These are phyloP conservation scores for Molossus molossus DNA, from an alignment of 2,797 vertebrate species.

Conservation along the genomic window DNA sequence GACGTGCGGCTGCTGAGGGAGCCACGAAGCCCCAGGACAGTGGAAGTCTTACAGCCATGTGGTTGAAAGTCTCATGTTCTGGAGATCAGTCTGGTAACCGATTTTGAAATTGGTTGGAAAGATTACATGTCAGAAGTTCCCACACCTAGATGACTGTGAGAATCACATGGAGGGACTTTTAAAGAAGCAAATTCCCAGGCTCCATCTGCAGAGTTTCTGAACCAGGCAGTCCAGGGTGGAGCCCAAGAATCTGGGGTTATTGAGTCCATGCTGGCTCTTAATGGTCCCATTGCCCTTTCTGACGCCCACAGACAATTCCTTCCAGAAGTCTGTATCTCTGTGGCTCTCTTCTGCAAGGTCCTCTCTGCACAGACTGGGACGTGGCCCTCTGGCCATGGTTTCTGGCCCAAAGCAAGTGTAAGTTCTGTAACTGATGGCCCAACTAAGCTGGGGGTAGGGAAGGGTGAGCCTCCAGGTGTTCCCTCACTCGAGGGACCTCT, in stretches of 20 bases:
- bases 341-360: not conserved
- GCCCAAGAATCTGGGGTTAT: not conserved
- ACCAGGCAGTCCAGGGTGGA: not conserved
- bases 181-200: slow-evolving; percentile 31
- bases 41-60: not conserved
- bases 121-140: not conserved
- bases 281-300: not conserved
- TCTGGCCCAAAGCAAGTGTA: not conserved
- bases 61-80: not conserved
- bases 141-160: not conserved
- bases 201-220: slow-evolving; percentile 26
- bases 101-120: not conserved
- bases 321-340: slow-evolving; percentile 27
- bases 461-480: not conserved
- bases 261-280: slow-evolving; percentile 18
- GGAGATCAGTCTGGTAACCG: not conserved
- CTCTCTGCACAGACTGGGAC: not conserved
- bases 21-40: not conserved
- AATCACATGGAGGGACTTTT: not conserved
- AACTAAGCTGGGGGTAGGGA: not conserved
- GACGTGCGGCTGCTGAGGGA: not conserved
- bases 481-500: not conserved
- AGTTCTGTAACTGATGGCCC: not conserved
- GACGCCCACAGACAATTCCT: slow-evolving; percentile 28
- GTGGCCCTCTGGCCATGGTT: not conserved